Evolutionary conservation across 2,113 vertebrate genomes (phyloP), one percentile per base, ranked within the genome.

Genomic region (Mesembrinibis cayennensis): DNA sequence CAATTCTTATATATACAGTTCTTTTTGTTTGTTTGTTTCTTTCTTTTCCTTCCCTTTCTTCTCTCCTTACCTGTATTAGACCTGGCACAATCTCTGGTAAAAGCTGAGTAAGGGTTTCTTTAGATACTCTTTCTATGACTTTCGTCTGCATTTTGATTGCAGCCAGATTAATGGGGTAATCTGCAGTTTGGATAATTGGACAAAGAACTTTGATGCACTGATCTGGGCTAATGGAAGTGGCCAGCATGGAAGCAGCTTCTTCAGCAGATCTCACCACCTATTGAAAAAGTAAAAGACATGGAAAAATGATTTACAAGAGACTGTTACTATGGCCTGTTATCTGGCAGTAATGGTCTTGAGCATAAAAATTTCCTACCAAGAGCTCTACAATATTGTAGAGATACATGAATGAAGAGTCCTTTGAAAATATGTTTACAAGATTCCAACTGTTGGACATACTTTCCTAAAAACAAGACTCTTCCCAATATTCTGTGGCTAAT

Each of bases 71-170:
- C 98, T 99, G 98, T 96, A 99, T 99, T 87, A 99, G 98, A 92
- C 99, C 99, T 59, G 99, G 99, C 95, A 99, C 99, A 61, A 99
- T 99, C 97, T 99, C 99, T 11, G 99, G 99, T 97, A 99, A 97
- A 92, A 99, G 97, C 89, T 98, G 97, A 55, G 98, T 97, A 70
- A 99, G 98, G 26, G 98, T 98, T 71, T 99, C 99, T 74, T 98
- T 98, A 94, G 99, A 98, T 89, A 99, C 98, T 95, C 99, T 98
- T 96, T 99, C 99, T 73, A 99, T 99, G 84, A 99, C 99, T 97
- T 99, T 99, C 4, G 99, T 99, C 96, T 99, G 99, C 99, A 99
- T 99, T 98, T 99, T 99, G 97, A 99, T 99, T 91, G 99, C 99
- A 63, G 99, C 99, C 92, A 99, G 97, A 95, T 99, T 99, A 92